phyloP scores from a whole-genome alignment of 1,140 invertebrate genomes.

The Meloidogyne chitwoodi region DNA sequence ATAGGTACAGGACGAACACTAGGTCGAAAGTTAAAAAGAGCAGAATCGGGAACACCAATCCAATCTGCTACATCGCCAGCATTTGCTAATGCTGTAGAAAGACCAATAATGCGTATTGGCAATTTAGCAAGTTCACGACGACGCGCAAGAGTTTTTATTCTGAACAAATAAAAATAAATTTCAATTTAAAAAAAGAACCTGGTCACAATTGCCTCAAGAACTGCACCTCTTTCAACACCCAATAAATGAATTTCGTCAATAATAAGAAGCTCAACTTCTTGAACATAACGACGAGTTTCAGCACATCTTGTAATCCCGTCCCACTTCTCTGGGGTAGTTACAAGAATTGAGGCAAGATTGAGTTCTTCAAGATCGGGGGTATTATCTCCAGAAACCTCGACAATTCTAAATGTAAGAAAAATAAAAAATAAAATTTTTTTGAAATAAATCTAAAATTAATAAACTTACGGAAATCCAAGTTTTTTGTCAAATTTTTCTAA shows the following conservation, averaged over 20 bases:
- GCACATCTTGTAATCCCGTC: conserved; percentile 94
- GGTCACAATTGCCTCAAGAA: conserved; percentile 70
- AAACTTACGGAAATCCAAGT: conserved; percentile 67
- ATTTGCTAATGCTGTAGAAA: conserved; percentile 95
- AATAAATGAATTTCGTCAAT: conserved; percentile 98
- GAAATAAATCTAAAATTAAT: conserved; percentile 21
- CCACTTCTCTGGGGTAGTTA: conserved; percentile 99
- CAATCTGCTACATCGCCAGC: conserved; percentile 92
- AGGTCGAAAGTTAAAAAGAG: conserved; percentile 94
- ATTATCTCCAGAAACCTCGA: conserved; percentile 92
- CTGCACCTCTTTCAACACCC: conserved; percentile 71
- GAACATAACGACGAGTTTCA: conserved; percentile 91
- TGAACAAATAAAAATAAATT: conserved; percentile 64
- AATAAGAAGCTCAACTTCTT: conserved; percentile 82
- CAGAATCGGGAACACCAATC: conserved; percentile 75
- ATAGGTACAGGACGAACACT: conserved; percentile 93
- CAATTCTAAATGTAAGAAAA: conserved; percentile 75
- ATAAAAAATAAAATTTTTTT: too few species aligned
- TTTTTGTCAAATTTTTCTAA: conserved; percentile 76
- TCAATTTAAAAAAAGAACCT: conserved; percentile 60
- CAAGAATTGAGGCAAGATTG: conserved; percentile 78
- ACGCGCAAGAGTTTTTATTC: conserved; percentile 61
- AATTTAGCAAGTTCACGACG: conserved; percentile 67
- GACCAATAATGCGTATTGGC: conserved; percentile 78
- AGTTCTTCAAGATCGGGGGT: conserved; percentile 85